A percentile compares a stretch with the other conserved stretches of the same genome.
phyloP scores from a whole-genome alignment of 2,888 invertebrate genomes.

The Craniophora ligustri region DNA sequence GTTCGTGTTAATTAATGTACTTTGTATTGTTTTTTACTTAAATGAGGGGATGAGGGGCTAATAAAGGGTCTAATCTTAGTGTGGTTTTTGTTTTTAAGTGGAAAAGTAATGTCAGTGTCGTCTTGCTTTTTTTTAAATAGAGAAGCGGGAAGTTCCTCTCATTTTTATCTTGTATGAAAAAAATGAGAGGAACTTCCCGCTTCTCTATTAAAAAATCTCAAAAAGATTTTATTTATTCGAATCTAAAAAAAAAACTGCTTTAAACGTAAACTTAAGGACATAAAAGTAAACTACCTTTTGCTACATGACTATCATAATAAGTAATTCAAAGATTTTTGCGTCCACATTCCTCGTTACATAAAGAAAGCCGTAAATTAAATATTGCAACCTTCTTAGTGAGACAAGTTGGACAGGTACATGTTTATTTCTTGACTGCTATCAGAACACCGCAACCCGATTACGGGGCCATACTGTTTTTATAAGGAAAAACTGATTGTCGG shows the following conservation, averaged over 20 bases:
- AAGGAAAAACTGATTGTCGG: no score
- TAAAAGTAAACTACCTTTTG: conserved; percentile 34
- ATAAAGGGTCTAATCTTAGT: conserved; percentile 19
- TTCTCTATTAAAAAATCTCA: no score
- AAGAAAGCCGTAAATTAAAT: conserved; percentile 11
- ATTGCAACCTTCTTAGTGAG: not conserved
- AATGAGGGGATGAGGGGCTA: conserved; percentile 13
- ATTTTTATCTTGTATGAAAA: no score
- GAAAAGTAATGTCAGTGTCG: conserved; percentile 9
- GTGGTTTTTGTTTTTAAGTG: conserved; percentile 26
- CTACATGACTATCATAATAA: conserved; percentile 38
- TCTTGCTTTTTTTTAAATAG: not conserved
- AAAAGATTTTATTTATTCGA: conserved; percentile 1
- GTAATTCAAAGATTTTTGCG: conserved; percentile 7
- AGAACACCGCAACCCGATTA: no score
- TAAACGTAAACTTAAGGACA: no score
- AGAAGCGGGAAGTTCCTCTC: no score
- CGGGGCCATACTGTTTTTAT: no score
- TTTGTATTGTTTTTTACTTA: conserved; percentile 59
- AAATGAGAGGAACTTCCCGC: no score
- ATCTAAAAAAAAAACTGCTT: no score
- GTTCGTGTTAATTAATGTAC: conserved; percentile 52
- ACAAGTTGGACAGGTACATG: not conserved
- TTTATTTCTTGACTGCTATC: no score
- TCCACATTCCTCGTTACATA: conserved; percentile 6